Percentiles rank a stretch among this genome's conserved stretches.
Conservation (phyloP, 2,797 vertebrate species). For the Malurus leucopterus region DNA sequence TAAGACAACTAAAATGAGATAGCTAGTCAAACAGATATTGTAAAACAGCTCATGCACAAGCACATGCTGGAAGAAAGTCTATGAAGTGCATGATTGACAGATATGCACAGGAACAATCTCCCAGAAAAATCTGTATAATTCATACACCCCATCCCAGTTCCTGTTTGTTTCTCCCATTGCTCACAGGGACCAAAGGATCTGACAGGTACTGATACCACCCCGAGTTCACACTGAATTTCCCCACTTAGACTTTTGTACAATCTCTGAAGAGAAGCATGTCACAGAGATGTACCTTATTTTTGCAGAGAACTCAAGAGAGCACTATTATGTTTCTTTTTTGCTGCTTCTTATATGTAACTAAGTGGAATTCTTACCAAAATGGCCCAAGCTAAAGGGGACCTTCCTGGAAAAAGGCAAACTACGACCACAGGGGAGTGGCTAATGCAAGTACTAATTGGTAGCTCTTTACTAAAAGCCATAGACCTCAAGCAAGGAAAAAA, state of each 20-base stretch:
- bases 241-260: neutral
- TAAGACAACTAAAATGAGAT: neutral
- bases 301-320: neutral
- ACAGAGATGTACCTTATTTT: neutral
- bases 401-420: neutral
- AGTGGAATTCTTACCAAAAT: neutral
- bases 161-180: neutral
- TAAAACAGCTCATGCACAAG: neutral
- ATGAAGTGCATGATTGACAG: accelerated
- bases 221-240: neutral
- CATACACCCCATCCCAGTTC: neutral
- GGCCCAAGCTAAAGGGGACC: neutral
- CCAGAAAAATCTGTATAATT: neutral
- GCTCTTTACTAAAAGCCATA: neutral
- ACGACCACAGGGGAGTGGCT: neutral
- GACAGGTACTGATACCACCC: neutral
- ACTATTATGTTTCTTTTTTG: neutral
- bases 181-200: neutral
- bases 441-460: neutral
- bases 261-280: neutral
- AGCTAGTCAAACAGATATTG: neutral
- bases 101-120: neutral
- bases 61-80: neutral
- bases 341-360: neutral
- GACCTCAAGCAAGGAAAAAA: neutral